A percentile compares a stretch with the other conserved stretches of the same genome.
phyloP scores from a whole-genome alignment of 2,113 vertebrate species.

The Entomyzon cyanotis region DNA sequence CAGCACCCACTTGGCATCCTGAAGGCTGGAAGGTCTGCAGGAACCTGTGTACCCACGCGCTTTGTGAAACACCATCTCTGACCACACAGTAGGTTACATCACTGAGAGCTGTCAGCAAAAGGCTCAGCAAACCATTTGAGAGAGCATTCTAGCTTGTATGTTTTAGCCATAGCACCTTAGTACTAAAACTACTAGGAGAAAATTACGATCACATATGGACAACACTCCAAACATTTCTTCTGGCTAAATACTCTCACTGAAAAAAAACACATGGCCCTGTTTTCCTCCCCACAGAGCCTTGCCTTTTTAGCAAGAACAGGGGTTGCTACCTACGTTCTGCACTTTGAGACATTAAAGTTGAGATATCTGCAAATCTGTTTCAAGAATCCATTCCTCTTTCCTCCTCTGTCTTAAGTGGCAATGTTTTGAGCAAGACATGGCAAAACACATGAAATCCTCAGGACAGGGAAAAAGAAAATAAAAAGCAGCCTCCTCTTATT shows the following conservation, averaged over 20 bases:
- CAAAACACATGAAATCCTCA: background rate
- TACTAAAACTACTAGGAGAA: background rate
- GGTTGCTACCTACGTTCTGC: background rate
- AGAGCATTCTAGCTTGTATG: background rate
- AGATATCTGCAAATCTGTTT: background rate
- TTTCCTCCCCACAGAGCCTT: background rate
- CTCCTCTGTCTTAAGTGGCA: background rate
- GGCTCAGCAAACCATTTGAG: background rate
- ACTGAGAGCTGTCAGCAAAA: background rate
- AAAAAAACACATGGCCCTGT: background rate
- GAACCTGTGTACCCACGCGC: fast-evolving
- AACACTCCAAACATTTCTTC: background rate
- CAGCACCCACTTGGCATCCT: background rate
- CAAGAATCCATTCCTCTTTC: background rate
- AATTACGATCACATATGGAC: background rate
- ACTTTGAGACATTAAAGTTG: background rate
- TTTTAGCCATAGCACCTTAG: background rate
- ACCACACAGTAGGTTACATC: background rate
- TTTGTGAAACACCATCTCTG: background rate
- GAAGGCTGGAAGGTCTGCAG: background rate
- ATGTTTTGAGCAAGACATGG: background rate
- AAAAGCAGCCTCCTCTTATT: background rate
- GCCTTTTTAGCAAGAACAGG: background rate
- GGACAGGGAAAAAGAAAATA: background rate
- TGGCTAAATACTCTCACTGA: background rate